phyloP scores from a whole-genome alignment of 2,888 invertebrate species.

The Brachyptera putata region DNA sequence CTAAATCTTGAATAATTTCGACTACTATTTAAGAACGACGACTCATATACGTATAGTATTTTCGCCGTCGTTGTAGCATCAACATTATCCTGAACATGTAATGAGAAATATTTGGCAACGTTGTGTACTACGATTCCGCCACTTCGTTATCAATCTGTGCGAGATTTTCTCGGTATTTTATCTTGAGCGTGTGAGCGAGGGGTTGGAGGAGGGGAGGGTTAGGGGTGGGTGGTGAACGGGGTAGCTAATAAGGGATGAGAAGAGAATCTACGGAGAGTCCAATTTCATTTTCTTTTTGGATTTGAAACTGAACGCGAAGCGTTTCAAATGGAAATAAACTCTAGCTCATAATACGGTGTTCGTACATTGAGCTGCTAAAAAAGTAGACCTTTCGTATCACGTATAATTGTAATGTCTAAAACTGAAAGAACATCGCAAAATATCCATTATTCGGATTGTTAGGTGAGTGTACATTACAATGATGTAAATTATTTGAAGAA shows the following conservation, averaged over 20 bases:
- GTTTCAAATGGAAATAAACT: background rate
- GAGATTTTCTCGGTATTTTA: slow-evolving; percentile 6
- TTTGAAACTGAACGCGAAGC: slow-evolving; percentile 5
- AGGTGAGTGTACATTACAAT: too few relatives aligned
- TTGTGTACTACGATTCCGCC: background rate
- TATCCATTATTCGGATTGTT: too few relatives aligned
- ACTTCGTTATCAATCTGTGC: slow-evolving; percentile 6
- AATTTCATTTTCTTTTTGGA: background rate
- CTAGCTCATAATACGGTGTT: background rate
- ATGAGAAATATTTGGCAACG: background rate
- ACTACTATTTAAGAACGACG: too few relatives aligned
- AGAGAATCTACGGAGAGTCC: background rate
- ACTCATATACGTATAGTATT: too few relatives aligned
- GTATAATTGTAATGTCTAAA: too few relatives aligned
- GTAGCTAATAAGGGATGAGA: slow-evolving; percentile 14
- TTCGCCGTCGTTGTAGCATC: too few relatives aligned
- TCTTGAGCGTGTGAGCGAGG: background rate
- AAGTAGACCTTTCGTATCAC: background rate
- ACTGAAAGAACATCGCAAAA: too few relatives aligned
- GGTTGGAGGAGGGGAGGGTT: background rate
- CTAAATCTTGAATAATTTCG: too few relatives aligned
- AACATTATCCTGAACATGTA: too few relatives aligned
- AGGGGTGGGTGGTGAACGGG: background rate
- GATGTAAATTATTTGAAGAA: too few relatives aligned
- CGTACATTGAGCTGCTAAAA: too few relatives aligned